Conservation (phyloP, 2,797 vertebrate genomes). For the Paratrypauchen microcephalus region DNA sequence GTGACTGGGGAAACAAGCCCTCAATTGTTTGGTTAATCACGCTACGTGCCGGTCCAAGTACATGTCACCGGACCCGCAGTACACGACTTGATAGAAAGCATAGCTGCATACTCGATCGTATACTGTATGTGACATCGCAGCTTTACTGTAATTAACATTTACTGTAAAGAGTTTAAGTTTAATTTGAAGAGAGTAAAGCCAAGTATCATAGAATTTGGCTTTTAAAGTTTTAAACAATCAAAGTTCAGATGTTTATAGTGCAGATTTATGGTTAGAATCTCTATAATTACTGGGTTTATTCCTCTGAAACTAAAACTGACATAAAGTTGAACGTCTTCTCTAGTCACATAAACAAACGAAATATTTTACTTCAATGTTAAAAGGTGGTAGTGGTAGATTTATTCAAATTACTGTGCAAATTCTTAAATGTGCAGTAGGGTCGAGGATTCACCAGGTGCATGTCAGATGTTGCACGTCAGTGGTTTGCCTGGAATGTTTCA, state of each 20-base stretch:
- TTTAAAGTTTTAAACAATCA: no score
- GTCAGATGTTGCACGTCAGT: not conserved
- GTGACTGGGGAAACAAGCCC: constrained; percentile 50
- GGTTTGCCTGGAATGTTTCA: not conserved
- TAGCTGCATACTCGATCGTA: constrained; percentile 44
- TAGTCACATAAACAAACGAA: not conserved
- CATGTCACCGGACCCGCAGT: constrained; percentile 22
- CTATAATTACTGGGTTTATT: not conserved
- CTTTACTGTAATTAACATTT: not conserved
- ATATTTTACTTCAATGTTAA: not conserved
- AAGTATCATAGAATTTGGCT: not conserved
- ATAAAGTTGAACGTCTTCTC: no score
- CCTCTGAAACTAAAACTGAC: not conserved
- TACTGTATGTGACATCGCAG: not conserved
- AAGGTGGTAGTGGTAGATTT: not conserved
- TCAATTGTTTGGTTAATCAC: constrained; percentile 60
- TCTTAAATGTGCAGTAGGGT: no score
- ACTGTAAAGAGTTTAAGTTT: no score
- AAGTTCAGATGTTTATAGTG: no score
- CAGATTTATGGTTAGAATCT: not conserved
- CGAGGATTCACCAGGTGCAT: no score
- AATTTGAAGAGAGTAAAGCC: not conserved
- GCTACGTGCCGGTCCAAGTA: constrained; percentile 25
- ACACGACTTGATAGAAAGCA: constrained; percentile 31
- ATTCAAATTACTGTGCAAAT: no score